Evolutionary conservation across 2,888 invertebrate species (phyloP).

Genomic region (Ichneumoninae sp.): DNA sequence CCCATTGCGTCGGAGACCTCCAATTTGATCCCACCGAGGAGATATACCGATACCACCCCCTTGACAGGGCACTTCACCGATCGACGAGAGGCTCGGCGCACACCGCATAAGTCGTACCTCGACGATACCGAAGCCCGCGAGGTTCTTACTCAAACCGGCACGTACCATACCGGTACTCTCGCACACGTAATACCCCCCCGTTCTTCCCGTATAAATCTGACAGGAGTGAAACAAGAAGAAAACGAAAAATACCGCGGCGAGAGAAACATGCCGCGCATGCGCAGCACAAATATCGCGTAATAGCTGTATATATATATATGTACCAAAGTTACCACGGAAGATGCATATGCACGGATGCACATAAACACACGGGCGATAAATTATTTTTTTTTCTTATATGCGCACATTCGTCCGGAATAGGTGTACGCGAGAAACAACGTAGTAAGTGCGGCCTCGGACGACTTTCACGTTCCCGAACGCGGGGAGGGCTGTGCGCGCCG

Average conservation of each 20-base stretch:
- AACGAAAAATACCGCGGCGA: slow-evolving; percentile 11
- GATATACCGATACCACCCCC: slow-evolving; percentile 49
- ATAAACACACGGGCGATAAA: slow-evolving; percentile 47
- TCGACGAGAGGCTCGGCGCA: slow-evolving; percentile 41
- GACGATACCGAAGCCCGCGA: slow-evolving; percentile 15
- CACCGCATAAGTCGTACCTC: slow-evolving; percentile 1
- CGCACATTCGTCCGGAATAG: slow-evolving; percentile 22
- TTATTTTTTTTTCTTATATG: slow-evolving; percentile 58
- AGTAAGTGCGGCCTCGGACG: slow-evolving; percentile 62
- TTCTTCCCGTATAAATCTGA: slow-evolving; percentile 57
- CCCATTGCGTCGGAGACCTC: slow-evolving; percentile 69
- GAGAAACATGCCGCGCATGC: slow-evolving; percentile 26
- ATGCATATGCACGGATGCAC: slow-evolving; percentile 14
- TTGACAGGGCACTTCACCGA: slow-evolving; percentile 44
- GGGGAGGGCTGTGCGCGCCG: slow-evolving; percentile 44
- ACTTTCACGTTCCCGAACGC: slow-evolving; percentile 70
- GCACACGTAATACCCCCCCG: slow-evolving; percentile 43
- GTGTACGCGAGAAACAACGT: slow-evolving; percentile 32
- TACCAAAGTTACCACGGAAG: slow-evolving; percentile 8
- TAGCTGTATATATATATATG: slow-evolving; percentile 17
- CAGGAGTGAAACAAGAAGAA: slow-evolving; percentile 42
- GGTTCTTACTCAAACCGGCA: slow-evolving; percentile 50
- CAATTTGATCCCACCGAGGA: slow-evolving; percentile 76
- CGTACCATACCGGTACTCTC: slow-evolving; percentile 49
- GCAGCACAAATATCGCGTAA: slow-evolving; percentile 50